Conservation (phyloP, 2,797 vertebrate species). For the Microctenopoma lineatum region DNA sequence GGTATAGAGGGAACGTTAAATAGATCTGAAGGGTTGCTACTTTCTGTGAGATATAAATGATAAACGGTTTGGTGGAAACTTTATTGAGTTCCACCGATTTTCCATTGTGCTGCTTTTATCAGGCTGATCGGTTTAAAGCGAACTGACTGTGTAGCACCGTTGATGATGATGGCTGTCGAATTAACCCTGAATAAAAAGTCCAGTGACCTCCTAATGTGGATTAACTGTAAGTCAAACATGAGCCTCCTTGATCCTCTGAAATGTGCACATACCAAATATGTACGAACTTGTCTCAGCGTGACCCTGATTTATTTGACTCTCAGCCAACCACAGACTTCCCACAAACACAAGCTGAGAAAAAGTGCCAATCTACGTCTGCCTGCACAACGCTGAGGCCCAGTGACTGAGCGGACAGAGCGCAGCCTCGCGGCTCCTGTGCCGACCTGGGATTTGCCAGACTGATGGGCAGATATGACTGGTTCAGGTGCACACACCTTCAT, state of each 20-base stretch:
- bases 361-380: not conserved
- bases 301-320: constrained; percentile 6
- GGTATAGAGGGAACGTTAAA: not conserved
- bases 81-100: not conserved
- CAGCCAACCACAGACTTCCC: not conserved
- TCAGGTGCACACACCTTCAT: constrained; percentile 63
- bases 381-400: not conserved
- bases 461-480: constrained; percentile 52
- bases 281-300: not conserved
- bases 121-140: not conserved
- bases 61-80: not conserved
- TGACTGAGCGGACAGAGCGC: not conserved
- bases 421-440: not conserved
- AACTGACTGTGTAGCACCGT: not conserved
- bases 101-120: not conserved
- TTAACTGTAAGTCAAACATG: not conserved
- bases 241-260: not conserved
- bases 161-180: not conserved
- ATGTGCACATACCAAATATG: not conserved
- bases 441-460: constrained; percentile 8
- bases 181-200: not conserved
- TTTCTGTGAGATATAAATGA: not conserved
- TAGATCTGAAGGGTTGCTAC: not conserved
- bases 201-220: not conserved
- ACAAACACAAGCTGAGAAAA: not conserved